Conservation (phyloP, 2,797 vertebrate genomes). For the Macrochelys suwanniensis region DNA sequence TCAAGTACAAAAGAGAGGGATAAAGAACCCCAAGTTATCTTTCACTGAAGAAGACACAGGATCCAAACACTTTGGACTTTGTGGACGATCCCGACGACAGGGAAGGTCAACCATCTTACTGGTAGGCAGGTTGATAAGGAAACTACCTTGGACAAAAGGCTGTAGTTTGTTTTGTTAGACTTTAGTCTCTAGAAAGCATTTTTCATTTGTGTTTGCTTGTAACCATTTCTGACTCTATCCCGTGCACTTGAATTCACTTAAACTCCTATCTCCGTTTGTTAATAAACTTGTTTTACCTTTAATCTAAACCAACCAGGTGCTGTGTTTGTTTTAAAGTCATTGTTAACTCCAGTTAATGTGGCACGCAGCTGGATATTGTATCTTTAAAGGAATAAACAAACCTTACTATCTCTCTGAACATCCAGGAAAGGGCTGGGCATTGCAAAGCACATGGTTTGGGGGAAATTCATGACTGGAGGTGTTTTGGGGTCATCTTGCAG, state of each 20-base stretch:
- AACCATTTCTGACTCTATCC: background rate
- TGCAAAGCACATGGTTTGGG: background rate
- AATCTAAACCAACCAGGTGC: background rate
- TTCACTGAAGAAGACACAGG: background rate
- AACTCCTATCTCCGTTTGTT: background rate
- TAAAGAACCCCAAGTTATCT: background rate
- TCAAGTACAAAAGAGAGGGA: background rate
- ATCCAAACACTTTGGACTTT: background rate
- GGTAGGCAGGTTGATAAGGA: background rate
- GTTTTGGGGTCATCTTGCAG: background rate
- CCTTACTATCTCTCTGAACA: background rate
- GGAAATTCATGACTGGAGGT: background rate
- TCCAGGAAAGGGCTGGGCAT: background rate
- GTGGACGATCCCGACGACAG: background rate
- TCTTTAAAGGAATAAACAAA: background rate
- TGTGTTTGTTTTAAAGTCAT: background rate
- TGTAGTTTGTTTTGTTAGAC: background rate
- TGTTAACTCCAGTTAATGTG: background rate
- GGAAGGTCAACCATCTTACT: background rate
- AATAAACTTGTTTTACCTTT: background rate
- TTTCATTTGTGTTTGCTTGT: background rate
- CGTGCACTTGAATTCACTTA: background rate
- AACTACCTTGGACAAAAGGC: background rate
- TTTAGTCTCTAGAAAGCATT: background rate
- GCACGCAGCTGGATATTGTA: background rate